phyloP scores from a whole-genome alignment of 2,888 invertebrate species.

The Latheticus oryzae region DNA sequence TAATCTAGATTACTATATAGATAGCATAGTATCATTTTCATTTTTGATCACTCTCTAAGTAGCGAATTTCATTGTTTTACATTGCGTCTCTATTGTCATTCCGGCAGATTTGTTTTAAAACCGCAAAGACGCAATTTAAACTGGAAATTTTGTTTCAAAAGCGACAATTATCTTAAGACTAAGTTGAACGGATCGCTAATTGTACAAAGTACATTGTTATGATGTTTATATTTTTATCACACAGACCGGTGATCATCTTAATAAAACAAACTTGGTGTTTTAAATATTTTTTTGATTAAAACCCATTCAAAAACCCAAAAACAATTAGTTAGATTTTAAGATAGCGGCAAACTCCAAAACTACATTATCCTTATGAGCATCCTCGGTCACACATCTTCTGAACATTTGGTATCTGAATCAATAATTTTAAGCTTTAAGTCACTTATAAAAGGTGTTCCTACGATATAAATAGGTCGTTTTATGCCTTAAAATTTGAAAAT shows the following conservation, averaged over 20 bases:
- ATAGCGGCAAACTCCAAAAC: too few relatives aligned
- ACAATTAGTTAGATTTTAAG: too few relatives aligned
- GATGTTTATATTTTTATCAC: conserved; percentile 30
- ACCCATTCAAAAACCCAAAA: too few relatives aligned
- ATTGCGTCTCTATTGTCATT: conserved; percentile 45
- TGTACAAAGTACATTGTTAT: conserved; percentile 28
- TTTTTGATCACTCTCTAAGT: conserved; percentile 15
- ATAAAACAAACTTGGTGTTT: conserved; percentile 26
- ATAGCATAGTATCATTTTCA: conserved; percentile 20
- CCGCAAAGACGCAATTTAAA: conserved; percentile 52
- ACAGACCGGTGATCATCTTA: conserved; percentile 29
- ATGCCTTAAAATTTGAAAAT: too few relatives aligned
- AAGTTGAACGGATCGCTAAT: conserved; percentile 31
- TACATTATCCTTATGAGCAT: too few relatives aligned
- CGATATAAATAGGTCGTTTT: too few relatives aligned
- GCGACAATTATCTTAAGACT: background rate
- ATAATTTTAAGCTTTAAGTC: too few relatives aligned
- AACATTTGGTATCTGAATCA: too few relatives aligned
- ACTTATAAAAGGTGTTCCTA: too few relatives aligned
- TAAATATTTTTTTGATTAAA: too few relatives aligned
- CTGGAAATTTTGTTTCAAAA: conserved; percentile 40
- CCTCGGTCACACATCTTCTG: too few relatives aligned
- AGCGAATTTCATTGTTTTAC: conserved; percentile 15
- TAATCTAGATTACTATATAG: conserved; percentile 17
- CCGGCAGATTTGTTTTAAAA: too few relatives aligned